Evolutionary conservation across 2,888 invertebrate species (phyloP).

Genomic region (Conchocele bisecta): DNA sequence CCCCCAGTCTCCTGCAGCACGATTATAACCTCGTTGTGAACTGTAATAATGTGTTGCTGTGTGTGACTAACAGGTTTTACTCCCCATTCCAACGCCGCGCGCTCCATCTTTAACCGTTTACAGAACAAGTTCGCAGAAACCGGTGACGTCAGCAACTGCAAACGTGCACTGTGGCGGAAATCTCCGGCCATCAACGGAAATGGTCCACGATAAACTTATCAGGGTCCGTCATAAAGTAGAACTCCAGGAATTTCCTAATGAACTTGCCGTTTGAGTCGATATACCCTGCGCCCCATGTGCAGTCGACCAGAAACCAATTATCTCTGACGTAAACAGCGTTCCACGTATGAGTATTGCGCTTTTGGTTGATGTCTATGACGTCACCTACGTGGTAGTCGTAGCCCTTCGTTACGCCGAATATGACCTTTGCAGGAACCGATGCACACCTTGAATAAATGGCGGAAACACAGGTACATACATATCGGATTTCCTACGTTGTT

Average conservation of each 20-base stretch:
- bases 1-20: constrained; percentile 37
- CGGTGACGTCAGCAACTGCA: constrained; percentile 67
- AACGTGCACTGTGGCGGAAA: constrained; percentile 49
- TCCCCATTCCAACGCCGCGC: constrained; percentile 55
- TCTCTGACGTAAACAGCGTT: constrained; percentile 61
- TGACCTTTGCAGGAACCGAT: constrained; percentile 60
- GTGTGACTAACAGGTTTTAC: constrained; percentile 54
- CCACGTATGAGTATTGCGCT: constrained; percentile 59
- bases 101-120: constrained; percentile 54
- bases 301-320: constrained; percentile 65
- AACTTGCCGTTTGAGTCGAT: constrained; percentile 47
- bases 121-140: constrained; percentile 57
- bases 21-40: constrained; percentile 44
- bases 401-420: constrained; percentile 60
- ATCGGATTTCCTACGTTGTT: too few species aligned
- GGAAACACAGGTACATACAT: too few species aligned
- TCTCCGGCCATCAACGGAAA: constrained; percentile 65
- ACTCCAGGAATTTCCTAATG: constrained; percentile 62
- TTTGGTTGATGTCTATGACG: constrained; percentile 51
- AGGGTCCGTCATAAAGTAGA: constrained; percentile 72
- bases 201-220: constrained; percentile 66
- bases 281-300: constrained; percentile 64
- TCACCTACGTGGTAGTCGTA: constrained; percentile 60
- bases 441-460: too few species aligned
- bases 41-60: constrained; percentile 52